phyloP scores from a whole-genome alignment of 2,888 invertebrate genomes.

The Drosophila kokeensis region DNA sequence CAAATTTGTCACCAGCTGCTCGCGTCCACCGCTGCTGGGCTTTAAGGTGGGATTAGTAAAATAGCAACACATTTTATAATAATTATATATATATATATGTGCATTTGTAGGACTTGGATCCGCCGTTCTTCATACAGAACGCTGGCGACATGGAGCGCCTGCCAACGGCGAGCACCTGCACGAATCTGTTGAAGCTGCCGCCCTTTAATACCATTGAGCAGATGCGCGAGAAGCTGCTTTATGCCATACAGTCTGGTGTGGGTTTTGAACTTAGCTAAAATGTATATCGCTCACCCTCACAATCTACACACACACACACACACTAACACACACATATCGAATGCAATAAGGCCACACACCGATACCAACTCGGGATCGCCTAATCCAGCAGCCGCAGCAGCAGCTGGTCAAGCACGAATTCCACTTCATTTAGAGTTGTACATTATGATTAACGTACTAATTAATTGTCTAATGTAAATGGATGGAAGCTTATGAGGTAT shows the following conservation, averaged over 20 bases:
- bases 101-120: slow-evolving; percentile 92
- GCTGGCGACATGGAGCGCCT: slow-evolving; percentile 95
- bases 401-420: slow-evolving; percentile 48
- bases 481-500: slow-evolving; percentile 71
- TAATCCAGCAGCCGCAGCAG: slow-evolving; percentile 31
- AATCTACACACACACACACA: slow-evolving; percentile 32
- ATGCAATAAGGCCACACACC: slow-evolving; percentile 28
- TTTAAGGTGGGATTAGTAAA: slow-evolving; percentile 90
- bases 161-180: slow-evolving; percentile 98
- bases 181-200: slow-evolving; percentile 98
- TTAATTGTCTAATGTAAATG: slow-evolving; percentile 60
- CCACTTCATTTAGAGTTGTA: slow-evolving; percentile 56
- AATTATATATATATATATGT: background rate
- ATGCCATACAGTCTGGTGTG: slow-evolving; percentile 97
- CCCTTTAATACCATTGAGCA: slow-evolving; percentile 92
- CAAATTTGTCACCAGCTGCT: slow-evolving; percentile 99
- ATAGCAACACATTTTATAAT: background rate
- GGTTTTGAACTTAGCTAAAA: slow-evolving; percentile 97
- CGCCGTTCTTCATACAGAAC: slow-evolving; percentile 97
- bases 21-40: slow-evolving; percentile 97
- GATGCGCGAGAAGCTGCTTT: slow-evolving; percentile 93
- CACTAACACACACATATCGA: slow-evolving; percentile 57
- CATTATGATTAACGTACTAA: slow-evolving; percentile 58
- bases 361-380: slow-evolving; percentile 17
- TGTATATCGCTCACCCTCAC: slow-evolving; percentile 7